Evolutionary conservation across 2,888 invertebrate genomes (phyloP), one percentile per base, ranked within the genome.

Genomic region (Zygogramma bicolorata): DNA sequence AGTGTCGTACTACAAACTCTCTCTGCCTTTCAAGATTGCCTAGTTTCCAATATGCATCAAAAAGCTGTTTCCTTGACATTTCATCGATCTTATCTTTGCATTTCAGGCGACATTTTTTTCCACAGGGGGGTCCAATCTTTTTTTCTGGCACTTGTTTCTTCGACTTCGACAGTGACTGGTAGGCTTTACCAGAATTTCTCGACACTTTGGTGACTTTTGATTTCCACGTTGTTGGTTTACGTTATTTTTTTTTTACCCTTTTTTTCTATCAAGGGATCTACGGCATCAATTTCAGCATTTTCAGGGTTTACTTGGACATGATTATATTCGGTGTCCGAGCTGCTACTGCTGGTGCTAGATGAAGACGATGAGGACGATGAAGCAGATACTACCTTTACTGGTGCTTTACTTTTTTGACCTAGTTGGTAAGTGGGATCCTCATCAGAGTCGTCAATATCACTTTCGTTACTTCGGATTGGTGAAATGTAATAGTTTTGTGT

Each of bases 81-180:
- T 68, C 57, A 22, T 40, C 25, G 6, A 72, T 42, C 58, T 72
- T 68, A 7, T 29, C 40, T 15, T 58, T 58, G 27, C 72, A 72
- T 18, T 38, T 53, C 15, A 68, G 22, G 3, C 31, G 8, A 27
- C 71, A 71, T 34, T 68, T 71, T 15, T 40, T 58, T 40, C 67
- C 71, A 68, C 68, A 71, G 27, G 57, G 67, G 2, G 58, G 68
- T 25, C 65, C 57, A 13, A 72, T 1, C 22, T 72, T 63, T 60
- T 68, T 59, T 34, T 60, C 68, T 27, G 63, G 40, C 6, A 68
- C 27, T 46, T 62, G 34, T 29, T 68, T 68, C 49, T 71, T 61
- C 1, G 61, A 40, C 42, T 71, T 66, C 3, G 65, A 65, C 38
- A 57, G 31, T 13, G 65, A 65, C 10, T 65, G 29, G 34, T 65